Base-by-base conservation (phyloP, 2,888 invertebrate species). In the Sericinus montela region DNA sequence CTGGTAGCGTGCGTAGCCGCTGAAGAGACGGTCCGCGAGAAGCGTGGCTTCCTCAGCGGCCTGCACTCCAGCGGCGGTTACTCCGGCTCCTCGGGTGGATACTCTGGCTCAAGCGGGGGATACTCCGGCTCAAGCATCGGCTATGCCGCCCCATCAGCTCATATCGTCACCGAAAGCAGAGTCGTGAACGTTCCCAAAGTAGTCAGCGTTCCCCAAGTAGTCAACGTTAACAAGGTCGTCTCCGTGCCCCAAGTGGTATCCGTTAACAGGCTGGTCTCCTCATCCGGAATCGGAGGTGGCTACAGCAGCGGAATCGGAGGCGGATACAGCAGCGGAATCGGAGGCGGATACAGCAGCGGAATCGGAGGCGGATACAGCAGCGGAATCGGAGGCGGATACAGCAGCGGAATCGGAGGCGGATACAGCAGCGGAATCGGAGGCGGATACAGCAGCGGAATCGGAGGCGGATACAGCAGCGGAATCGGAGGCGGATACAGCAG, bases 161-260 rank as follows among this genome's bases (percentile, higher is more conserved):
- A 62, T 55, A 60, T 71, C 52, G 56, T 71, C 60, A 54, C 66
- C 52, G 64, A 67, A 57, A 59, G 65, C 52, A 68, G 65, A 56
- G 65, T 70, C 28, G 67, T 72, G 47, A 68, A 67, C 62, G 70
- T 69, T 28, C 67, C 69, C 57, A 68, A 63, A 46, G 67, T 65
- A 41, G 58, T 73, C 45, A 55, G 57, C 39, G 70, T 72, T 36
- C 73, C 73, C 0, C 64, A 68, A 51, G 66, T 70, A n/a, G 59
- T 72, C 48, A 53, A 56, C 35, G 71, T 73, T 23, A 71, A 62
- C 50, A 77, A 71, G 59, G 61, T 72, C 14, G 68, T 81, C 55
- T 71, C 75, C 51, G 72, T 65, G 35, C 40, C 74, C 34, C 72
- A 73, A 56, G 70, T 75, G 54, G 63, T 67, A 45, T 55, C 70